phyloP scores from a whole-genome alignment of 2,797 vertebrate species.

The Lepus townsendii region DNA sequence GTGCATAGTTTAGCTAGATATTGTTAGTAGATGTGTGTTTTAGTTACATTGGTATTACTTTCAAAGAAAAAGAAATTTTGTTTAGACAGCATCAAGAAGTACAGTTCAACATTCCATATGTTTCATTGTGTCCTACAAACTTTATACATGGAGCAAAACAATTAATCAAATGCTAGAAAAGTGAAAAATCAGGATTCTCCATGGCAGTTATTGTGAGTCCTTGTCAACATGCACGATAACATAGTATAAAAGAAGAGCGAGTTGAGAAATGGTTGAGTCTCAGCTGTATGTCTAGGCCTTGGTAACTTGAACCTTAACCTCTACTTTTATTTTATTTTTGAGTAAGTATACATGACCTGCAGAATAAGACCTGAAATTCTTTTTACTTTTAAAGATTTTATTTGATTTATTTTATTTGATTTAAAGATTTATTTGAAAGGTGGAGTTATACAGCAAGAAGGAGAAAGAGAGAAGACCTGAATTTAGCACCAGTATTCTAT shows the following conservation, averaged over 20 bases:
- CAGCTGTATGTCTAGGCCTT: not conserved
- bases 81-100: slow-evolving; percentile 10
- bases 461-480: too few relatives aligned
- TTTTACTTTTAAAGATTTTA: not conserved
- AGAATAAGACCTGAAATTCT: slow-evolving; percentile 41
- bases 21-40: slow-evolving; percentile 28
- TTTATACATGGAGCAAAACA: slow-evolving; percentile 35
- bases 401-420: too few relatives aligned
- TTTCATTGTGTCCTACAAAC: slow-evolving; percentile 29
- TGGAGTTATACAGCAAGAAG: too few relatives aligned
- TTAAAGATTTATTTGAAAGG: too few relatives aligned
- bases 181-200: not conserved
- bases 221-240: not conserved
- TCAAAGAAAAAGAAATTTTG: slow-evolving; percentile 35
- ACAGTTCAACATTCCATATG: not conserved
- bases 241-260: not conserved
- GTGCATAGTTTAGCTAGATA: slow-evolving; percentile 18
- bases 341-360: not conserved
- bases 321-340: slow-evolving; percentile 48
- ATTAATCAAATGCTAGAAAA: slow-evolving; percentile 20
- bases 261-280: slow-evolving; percentile 8
- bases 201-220: not conserved
- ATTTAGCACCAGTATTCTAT: not conserved
- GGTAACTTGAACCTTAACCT: not conserved
- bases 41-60: slow-evolving; percentile 46